Evolutionary conservation across 2,797 vertebrate species (phyloP), one percentile per base, ranked within the genome.

Genomic region (Pelodytes ibericus): DNA sequence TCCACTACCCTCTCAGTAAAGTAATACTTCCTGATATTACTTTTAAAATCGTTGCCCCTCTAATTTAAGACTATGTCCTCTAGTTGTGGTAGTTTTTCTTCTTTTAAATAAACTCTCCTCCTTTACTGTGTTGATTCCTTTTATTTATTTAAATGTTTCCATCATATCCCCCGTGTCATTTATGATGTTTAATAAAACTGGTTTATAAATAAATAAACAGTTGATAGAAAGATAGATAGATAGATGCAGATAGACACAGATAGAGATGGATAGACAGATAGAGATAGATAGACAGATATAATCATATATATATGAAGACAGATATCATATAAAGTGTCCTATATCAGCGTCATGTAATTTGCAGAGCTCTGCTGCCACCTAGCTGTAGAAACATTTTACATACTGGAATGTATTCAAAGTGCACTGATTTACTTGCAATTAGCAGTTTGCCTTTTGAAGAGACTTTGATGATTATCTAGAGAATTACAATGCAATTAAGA

Each of bases 401-500:
- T 15, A 11, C 31, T 13, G n/a, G 8, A n/a, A 29, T 18, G 2
- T 9, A 2, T 70, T 47, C 5, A 60, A 7, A 60, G n/a, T 9
- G 44, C 44, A n/a, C 44, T 15, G 13, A 4, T 9, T 24, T 53
- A 9, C n/a, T 7, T 1, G 8, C 36, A 72, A 77, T 66, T 65
- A 78, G 49, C 15, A 33, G 31, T 53, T 59, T 44, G 36, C 57
- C 62, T 78, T 51, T 49, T 61, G 51, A 69, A 62, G 51, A 41
- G 8, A 16, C 74, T 75, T 75, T 72, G 75, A 78, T 78, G 70
- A 39, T 78, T 72, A 78, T 78, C 75, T 72, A 25, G 56, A 36
- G 56, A 78, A 78, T 78, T 72, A 78, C 69, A 78, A 78, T 72
- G 63, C 67, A 78, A 78, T 78, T 78, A 78, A 65, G 56, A 72